Percentiles rank a stretch among this genome's conserved stretches.
Evolutionary conservation across 1,140 invertebrate genomes (phyloP).

Genomic region (Aphis craccivora): DNA sequence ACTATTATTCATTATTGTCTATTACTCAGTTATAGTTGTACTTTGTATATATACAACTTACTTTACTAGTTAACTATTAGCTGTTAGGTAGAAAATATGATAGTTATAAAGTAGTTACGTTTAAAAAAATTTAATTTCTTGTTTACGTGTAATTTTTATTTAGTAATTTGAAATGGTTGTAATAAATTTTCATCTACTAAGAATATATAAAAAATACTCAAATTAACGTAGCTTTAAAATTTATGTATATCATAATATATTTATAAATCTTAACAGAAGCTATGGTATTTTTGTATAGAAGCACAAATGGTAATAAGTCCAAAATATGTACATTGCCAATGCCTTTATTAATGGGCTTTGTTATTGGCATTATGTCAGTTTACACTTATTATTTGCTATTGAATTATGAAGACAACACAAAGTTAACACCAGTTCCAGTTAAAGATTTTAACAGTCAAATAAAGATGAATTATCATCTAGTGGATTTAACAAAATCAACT

Average conservation of each 20-base stretch:
- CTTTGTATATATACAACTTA: not conserved
- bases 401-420: not conserved
- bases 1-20: no score
- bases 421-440: not conserved
- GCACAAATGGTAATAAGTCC: not conserved
- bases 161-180: not conserved
- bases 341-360: conserved; percentile 13
- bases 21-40: not conserved
- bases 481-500: not conserved
- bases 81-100: not conserved
- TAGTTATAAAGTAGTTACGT: not conserved
- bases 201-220: not conserved
- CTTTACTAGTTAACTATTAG: not conserved
- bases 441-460: not conserved
- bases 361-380: not conserved
- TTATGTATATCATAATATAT: not conserved
- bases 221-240: not conserved
- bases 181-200: not conserved
- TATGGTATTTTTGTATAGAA: not conserved
- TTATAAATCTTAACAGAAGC: not conserved
- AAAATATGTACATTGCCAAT: conserved; percentile 4
- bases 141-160: not conserved
- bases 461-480: not conserved
- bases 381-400: conserved; percentile 20
- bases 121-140: no score